A percentile compares a stretch with the other conserved stretches of the same genome.
Evolutionary conservation across 37 sponge, comb jelly and placozoan species (phyloP).

Genomic region (Oopsacas minuta): DNA sequence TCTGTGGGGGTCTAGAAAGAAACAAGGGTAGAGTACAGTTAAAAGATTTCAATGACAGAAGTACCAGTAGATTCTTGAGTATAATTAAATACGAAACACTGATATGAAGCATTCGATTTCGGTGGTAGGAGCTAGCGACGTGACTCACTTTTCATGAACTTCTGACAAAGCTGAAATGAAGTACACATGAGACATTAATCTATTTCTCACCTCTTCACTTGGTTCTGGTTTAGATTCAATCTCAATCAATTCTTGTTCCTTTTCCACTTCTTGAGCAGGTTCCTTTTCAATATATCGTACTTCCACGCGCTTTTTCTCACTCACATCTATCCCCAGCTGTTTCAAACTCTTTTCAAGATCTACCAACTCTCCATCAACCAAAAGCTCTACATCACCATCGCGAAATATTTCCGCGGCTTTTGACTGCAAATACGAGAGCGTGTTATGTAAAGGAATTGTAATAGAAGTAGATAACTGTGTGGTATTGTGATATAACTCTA

Average conservation of each 20-base stretch:
- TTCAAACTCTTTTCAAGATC: not conserved
- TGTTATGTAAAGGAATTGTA: not conserved
- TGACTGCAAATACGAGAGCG: not conserved
- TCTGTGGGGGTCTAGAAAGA: not conserved
- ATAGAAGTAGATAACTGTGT: not conserved
- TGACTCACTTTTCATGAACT: too few relatives aligned
- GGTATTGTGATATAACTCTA: not conserved
- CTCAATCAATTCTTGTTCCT: not conserved
- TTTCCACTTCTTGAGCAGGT: not conserved
- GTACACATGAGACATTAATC: too few relatives aligned
- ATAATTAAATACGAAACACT: too few relatives aligned
- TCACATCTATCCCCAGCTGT: not conserved
- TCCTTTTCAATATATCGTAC: not conserved
- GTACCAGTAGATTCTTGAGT: too few relatives aligned
- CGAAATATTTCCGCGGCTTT: slow-evolving; percentile 9
- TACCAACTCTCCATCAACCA: not conserved
- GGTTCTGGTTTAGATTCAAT: not conserved
- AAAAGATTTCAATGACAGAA: too few relatives aligned
- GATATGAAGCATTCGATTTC: too few relatives aligned
- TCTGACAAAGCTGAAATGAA: too few relatives aligned
- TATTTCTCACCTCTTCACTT: not conserved
- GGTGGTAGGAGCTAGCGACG: too few relatives aligned
- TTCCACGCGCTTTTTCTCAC: not conserved
- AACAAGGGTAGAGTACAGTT: not conserved
- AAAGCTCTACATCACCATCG: not conserved